Evolutionary conservation across 1,140 invertebrate species (phyloP), one percentile per base, ranked within the genome.

Genomic region (Nylanderia fulva): DNA sequence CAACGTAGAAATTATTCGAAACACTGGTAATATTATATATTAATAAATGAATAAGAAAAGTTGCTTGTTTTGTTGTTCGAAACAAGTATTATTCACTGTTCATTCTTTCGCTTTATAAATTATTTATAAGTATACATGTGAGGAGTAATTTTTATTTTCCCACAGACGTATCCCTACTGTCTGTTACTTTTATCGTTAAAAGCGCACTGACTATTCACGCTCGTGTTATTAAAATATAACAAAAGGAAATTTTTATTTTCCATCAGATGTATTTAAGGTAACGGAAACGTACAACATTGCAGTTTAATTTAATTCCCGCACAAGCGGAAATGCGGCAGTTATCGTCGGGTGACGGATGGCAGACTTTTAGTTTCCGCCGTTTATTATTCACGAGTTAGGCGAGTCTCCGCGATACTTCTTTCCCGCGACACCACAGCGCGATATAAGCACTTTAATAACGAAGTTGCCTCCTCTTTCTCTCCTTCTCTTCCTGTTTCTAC

Each of bases 361-460:
- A 71, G 68, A 71, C 66, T 72, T 69, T 69, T 42, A 82, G 77
- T 82, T 82, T 72, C 66, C 39, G 54, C 66, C 77, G 24, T 82
- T 82, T 72, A 72, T 58, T 72, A 82, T 82, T 82, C 77, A 54
- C 76, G 63, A 79, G 76, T 79, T 79, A 82, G 56, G 66, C 77
- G 77, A 82, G 66, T 71, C n/a, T n/a, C 33, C 33, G 84, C 33
- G 66, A 77, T 72, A 85, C 69, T 83, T 77, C 88, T 89, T 88
- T 88, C 80, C 54, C 56, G 71, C 33, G 60, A 61, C 68, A 69
- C 56, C 21, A 66, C 72, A 42, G 45, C 39, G 24, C 83, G 60
- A 66, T 83, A 83, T 76, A 83, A 88, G 88, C 71, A 85, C 64
- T 89, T 89, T 89, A 89, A 89, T 89, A 89, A 89, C 88, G 60